phyloP scores from a whole-genome alignment of 1,140 invertebrate genomes.

The Agraylea sexmaculata region DNA sequence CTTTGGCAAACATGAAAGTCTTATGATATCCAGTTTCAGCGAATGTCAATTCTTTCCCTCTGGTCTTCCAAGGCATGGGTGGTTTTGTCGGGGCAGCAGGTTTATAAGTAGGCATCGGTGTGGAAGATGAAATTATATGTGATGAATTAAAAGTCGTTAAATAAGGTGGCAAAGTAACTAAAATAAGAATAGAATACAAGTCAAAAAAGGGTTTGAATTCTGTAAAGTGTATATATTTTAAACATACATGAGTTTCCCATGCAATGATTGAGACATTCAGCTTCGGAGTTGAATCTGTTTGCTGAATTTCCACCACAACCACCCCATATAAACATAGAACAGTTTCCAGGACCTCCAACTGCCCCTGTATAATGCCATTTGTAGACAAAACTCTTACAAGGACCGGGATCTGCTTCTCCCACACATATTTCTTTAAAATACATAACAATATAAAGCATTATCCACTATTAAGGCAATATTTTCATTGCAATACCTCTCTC shows the following conservation, averaged over 20 bases:
- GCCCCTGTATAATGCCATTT: slow-evolving; percentile 63
- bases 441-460: neutral
- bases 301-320: slow-evolving; percentile 64
- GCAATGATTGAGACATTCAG: slow-evolving; percentile 56
- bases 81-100: slow-evolving; percentile 37
- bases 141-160: slow-evolving; percentile 35
- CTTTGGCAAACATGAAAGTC: slow-evolving; percentile 78
- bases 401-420: slow-evolving; percentile 42
- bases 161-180: slow-evolving; percentile 40
- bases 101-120: slow-evolving; percentile 29
- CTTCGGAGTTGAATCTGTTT: slow-evolving; percentile 64
- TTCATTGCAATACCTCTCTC: too few relatives aligned
- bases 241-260: slow-evolving; percentile 42
- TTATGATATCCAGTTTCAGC: slow-evolving; percentile 65
- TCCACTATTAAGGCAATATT: too few relatives aligned
- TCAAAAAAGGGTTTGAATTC: too few relatives aligned
- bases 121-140: slow-evolving; percentile 32
- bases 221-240: too few relatives aligned
- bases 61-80: slow-evolving; percentile 55
- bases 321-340: slow-evolving; percentile 61
- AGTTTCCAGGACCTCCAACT: slow-evolving; percentile 31
- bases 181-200: slow-evolving; percentile 14
- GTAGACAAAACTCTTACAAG: slow-evolving; percentile 53
- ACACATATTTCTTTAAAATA: slow-evolving; percentile 20
- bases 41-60: slow-evolving; percentile 66